Evolutionary conservation across 2,797 vertebrate species (phyloP), one percentile per base, ranked within the genome.

Genomic region (Leuciscus waleckii): DNA sequence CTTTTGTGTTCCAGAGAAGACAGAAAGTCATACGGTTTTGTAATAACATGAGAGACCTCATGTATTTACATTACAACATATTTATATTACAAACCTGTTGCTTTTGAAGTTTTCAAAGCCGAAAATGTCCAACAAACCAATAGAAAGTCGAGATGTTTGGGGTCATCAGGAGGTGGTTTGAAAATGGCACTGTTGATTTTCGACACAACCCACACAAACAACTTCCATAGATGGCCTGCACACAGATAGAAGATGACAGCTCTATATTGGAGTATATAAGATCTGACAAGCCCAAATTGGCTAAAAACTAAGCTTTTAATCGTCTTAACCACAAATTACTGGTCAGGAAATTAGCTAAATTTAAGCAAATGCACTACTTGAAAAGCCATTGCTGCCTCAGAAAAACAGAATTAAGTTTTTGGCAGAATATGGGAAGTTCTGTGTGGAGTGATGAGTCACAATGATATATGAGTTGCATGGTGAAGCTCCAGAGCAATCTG

Each of bases 61-160:
- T 39, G 13, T 14, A n/a, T 65, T 65, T 65, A 32, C 63, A 65
- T 65, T 32, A 32, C 2, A 17, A 21, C 8, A 10, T 19, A 41
- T 79, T 74, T 16, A 17, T 21, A 9, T 69, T 26, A 19, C 83
- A 5, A 90, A 99, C 98, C 98, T 99, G 93, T 99, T 99, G 77
- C 94, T 96, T 37, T 85, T 92, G 87, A 99, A 99, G 92, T 99
- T 98, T 94, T 99, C 98, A 94, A 99, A 99, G 68, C 98, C 98
- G 87, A 99, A 99, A 94, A 99, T 99, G 89, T 99, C 98, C 32
- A 99, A 92, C 58, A 99, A 92, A 51, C 98, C 98, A 2, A 99
- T 97, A 11, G 97, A 95, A 56, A 94, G 96, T 73, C 26, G 87
- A 88, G 87, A 2, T 91, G 85, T 17, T 86, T 86, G 13, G 93